Evolutionary conservation across 2,113 vertebrate genomes (phyloP), one percentile per base, ranked within the genome.

Genomic region (Heterotilapia buettikoferi): DNA sequence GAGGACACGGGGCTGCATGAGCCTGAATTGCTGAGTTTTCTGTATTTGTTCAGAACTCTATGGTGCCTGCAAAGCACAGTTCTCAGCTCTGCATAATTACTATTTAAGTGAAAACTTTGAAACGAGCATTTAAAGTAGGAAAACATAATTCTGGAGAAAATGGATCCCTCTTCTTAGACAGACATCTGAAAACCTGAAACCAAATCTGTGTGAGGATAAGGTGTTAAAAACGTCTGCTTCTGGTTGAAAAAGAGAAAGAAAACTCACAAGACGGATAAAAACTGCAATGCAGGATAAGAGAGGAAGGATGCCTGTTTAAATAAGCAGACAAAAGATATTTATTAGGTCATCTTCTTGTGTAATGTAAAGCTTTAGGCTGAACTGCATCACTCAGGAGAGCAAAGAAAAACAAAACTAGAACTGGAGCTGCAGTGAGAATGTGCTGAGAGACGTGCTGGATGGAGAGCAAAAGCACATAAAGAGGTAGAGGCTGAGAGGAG

Each of bases 111-210:
- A 24, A 73, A 73, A 2, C 21, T 26, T 10, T 73, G 9, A 76
- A 29, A 76, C 29, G 16, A 47, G 71, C 43, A 76, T 47, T 76
- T 29, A 2, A 47, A 29, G 71, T 29, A 47, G 43, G 40, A 29
- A 47, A 47, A 76, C 6, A 19, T 31, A 29, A 29, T 5, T 47
- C 9, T 47, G 71, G 24, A 47, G 9, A 29, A 29, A 76, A 18
- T 5, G 9, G 40, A 47, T 19, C 24, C 3, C 0, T 0, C 9
- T 0, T 18, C 40, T 47, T 73, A 18, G 40, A 24, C 8, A 73
- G 68, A 73, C 9, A 2, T 11, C 40, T 47, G 13, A 19, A 76
- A 76, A 66, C 61, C 31, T 66, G 61, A 36, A n/a, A 38, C 6
- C 61, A 66, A 38, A 50, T 50, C 43, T 12, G 6, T 4, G n/a